Evolutionary conservation across 2,113 vertebrate genomes (phyloP), one percentile per base, ranked within the genome.

Genomic region (Vanacampus margaritifer): DNA sequence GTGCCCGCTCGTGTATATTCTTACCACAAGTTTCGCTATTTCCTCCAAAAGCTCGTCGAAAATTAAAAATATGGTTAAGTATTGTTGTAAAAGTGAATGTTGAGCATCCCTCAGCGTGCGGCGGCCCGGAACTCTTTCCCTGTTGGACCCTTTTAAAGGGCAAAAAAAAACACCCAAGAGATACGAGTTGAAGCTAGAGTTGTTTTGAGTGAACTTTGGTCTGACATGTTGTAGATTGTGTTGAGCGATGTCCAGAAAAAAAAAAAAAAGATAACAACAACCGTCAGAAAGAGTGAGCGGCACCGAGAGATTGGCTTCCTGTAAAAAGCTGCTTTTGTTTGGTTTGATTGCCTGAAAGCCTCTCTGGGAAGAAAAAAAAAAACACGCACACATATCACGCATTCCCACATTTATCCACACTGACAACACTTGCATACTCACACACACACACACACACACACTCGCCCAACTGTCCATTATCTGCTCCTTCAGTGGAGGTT

Each of bases 321-420:
- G 74, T 77, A 75, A 85, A 87, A 85, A 86, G 82, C 82, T 83
- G 79, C 77, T 74, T 61, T 61, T 78, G 76, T 81, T 84, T 85
- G 78, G 84, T 86, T 83, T 71, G 79, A 83, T 76, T 87, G 79
- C 82, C 77, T 82, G 65, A 82, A 87, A 86, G 64, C 76, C 72
- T 81, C 69, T 78, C 69, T 68, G 32, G 32, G 8, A 32, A 35
- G 19, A 9, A 36, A 60, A 61, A 61, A 11, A 60, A 39, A 41
- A 37, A 35, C 32, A 23, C 1, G n/a, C 54, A 16, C 56, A 39
- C 11, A 39, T 12, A 26, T 58, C 76, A 76, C 66, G 66, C 66
- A 64, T 35, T 68, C 69, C 51, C 68, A 74, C 72, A 66, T 68
- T 68, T 69, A 75, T 75, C 73, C 67, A 67, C 64, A 64, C 56